Conservation (phyloP, 2,113 vertebrate species). For the Suncus etruscus region DNA sequence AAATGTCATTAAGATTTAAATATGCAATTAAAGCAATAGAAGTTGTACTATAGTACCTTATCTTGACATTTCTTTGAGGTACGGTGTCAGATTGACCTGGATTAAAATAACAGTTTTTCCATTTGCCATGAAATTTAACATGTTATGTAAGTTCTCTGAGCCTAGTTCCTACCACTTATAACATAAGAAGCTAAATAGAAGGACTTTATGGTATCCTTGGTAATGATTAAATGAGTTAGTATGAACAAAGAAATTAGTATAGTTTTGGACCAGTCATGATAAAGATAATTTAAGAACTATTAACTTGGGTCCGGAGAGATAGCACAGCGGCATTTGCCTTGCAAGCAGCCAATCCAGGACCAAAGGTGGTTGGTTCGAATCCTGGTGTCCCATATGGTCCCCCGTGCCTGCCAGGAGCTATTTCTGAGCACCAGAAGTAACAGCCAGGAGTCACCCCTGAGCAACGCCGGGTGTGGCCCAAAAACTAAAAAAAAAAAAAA, state of each 20-base stretch:
- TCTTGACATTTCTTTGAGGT: slow-evolving; percentile 29
- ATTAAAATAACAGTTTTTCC: not conserved
- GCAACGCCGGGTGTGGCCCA: no score
- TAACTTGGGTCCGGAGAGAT: no score
- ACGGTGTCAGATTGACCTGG: not conserved
- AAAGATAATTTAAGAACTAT: slow-evolving; percentile 32
- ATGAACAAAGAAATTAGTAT: not conserved
- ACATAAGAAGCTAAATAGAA: not conserved
- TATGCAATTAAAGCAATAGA: slow-evolving; percentile 37
- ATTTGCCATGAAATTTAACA: slow-evolving; percentile 24
- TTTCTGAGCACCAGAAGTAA: no score
- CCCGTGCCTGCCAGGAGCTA: no score
- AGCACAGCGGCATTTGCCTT: no score
- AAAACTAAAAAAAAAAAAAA: no score
- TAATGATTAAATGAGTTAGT: not conserved
- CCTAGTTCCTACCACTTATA: not conserved
- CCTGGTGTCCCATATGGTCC: no score
- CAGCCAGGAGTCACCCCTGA: no score
- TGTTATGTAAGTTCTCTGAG: not conserved
- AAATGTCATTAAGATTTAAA: slow-evolving; percentile 47
- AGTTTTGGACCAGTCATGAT: not conserved
- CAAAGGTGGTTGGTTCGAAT: no score
- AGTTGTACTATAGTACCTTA: not conserved
- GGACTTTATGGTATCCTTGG: not conserved
- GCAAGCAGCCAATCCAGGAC: no score